phyloP scores from a whole-genome alignment of 2,113 vertebrate genomes.

The Aegithalos caudatus region DNA sequence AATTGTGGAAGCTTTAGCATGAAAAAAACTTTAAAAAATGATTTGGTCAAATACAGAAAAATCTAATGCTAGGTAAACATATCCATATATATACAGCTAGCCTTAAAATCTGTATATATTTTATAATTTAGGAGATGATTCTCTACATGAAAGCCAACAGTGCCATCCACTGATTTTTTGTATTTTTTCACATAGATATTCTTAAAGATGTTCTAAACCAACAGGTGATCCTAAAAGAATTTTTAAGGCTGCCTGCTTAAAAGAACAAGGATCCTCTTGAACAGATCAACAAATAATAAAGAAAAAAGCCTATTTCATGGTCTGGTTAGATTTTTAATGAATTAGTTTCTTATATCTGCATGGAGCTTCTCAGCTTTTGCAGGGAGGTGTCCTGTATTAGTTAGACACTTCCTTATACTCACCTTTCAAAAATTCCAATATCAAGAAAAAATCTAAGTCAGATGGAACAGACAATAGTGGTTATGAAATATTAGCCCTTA shows the following conservation, averaged over 20 bases:
- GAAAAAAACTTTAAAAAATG: neutral
- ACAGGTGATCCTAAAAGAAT: neutral
- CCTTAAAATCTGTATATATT: neutral
- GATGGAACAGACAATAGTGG: neutral
- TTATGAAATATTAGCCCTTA: neutral
- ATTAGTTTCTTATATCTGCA: neutral
- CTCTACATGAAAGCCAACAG: neutral
- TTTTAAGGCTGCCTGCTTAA: neutral
- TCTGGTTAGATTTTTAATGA: neutral
- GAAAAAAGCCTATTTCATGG: fast-evolving
- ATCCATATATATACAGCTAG: neutral
- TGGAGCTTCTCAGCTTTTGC: neutral
- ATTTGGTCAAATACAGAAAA: neutral
- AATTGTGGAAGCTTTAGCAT: neutral
- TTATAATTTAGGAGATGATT: neutral
- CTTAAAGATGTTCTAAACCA: neutral
- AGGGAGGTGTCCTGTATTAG: neutral
- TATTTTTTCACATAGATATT: neutral
- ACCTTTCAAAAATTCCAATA: neutral
- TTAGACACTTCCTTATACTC: neutral
- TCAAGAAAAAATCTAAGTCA: neutral
- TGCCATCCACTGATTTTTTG: constrained; percentile 41
- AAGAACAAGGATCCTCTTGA: neutral
- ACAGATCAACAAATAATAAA: neutral
- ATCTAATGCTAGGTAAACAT: neutral